Evolutionary conservation across 2,113 vertebrate genomes (phyloP), one percentile per base, ranked within the genome.

Genomic region (Myrmecophaga tridactyla): DNA sequence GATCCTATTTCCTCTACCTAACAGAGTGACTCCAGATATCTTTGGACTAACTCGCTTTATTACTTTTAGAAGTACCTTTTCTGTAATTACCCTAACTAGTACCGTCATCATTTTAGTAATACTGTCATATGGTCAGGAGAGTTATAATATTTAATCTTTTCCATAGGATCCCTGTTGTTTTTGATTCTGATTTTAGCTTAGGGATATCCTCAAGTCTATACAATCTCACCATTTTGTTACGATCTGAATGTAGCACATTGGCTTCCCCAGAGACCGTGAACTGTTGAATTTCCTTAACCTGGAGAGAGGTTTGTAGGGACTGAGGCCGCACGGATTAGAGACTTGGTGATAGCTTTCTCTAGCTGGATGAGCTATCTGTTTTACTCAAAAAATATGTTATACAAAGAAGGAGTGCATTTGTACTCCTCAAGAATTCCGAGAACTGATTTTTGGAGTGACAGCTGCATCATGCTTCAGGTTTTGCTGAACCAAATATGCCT

Each of bases 401-500:
- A 20, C 48, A 92, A 77, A 13, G 41, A 86, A 63, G 67, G 9
- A 36, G 34, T 43, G n/a, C 63, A 15, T 62, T 89, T 70, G 3
- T 10, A 25, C 58, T 84, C 93, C 46, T 94, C 77, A 89, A 56
- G 41, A 78, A 14, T 94, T 62, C 23, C 11, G 27, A 41, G 56
- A 1, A 15, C 63, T 29, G 27, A 69, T 96, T 94, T 95, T 81
- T 11, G n/a, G 90, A 81, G 92, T 91, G 65, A 89, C 46, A 62
- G 7, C 0, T 23, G 31, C 20, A 53, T 48, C 20, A 18, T 41
- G 56, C 41, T 87, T 82, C 48, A 75, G 18, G 15, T 75, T 95
- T 85, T 93, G 70, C 76, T 81, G 62, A 80, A 93, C 78, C 51
- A 89, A 95, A 76, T 63, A 53, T 11, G n/a, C 92, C 86, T 78